Conservation (phyloP, 2,888 invertebrate genomes). For the Pterobdella sp. region DNA sequence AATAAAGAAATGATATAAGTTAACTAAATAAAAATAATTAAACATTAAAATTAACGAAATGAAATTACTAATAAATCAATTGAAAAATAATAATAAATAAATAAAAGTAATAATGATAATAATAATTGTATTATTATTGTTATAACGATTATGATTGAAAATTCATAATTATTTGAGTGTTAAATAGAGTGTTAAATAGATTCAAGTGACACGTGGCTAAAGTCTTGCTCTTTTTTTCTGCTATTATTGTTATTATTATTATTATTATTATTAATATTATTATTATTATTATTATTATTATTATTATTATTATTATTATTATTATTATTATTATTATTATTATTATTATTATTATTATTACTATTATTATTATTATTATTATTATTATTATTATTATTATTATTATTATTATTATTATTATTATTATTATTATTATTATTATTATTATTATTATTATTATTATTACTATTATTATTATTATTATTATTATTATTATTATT, state of each 20-base stretch:
- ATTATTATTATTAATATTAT: constrained; percentile 10
- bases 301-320: not conserved
- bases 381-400: not conserved
- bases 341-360: not conserved
- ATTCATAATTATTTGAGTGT: not conserved
- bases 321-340: not conserved
- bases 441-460: not conserved
- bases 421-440: not conserved
- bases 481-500: not conserved
- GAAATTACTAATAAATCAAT: not conserved
- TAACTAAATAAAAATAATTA: not conserved
- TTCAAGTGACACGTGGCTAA: not conserved
- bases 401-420: not conserved
- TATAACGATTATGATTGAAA: not conserved
- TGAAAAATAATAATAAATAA: not conserved
- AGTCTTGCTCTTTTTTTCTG: not conserved
- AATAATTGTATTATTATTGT: not conserved
- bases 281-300: constrained; percentile 16
- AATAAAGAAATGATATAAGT: not conserved
- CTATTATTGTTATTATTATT: constrained; percentile 6
- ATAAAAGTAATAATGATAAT: not conserved
- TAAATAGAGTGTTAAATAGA: not conserved
- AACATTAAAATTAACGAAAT: not conserved
- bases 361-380: not conserved
- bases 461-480: not conserved